A percentile compares a stretch with the other conserved stretches of the same genome.
Evolutionary conservation across 2,888 invertebrate species (phyloP).

Genomic region (Tenthredo amoena): DNA sequence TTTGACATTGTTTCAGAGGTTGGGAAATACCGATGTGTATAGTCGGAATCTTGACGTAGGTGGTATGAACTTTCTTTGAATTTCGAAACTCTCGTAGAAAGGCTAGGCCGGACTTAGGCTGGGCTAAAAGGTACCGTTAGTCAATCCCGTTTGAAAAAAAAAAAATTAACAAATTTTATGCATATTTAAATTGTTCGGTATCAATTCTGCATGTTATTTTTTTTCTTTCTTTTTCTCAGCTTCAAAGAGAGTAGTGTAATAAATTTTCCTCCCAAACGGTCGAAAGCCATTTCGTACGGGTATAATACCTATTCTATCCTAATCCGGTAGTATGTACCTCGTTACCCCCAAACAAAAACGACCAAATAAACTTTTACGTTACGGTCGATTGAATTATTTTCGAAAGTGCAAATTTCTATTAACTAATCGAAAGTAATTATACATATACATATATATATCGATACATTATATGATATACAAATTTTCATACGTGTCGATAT

Average conservation of each 20-base stretch:
- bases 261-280: neutral
- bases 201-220: neutral
- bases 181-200: neutral
- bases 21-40: neutral
- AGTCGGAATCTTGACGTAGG: slow-evolving; percentile 37
- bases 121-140: slow-evolving; percentile 30
- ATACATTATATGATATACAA: neutral
- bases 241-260: neutral
- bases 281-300: neutral
- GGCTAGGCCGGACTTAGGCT: neutral
- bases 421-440: slow-evolving; percentile 6
- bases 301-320: neutral
- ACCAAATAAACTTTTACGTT: neutral
- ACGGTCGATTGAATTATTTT: slow-evolving; percentile 18
- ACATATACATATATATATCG: neutral
- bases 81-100: slow-evolving; percentile 32
- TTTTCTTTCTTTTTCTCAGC: neutral
- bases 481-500: neutral
- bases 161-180: neutral
- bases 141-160: slow-evolving; percentile 38
- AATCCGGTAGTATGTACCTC: neutral
- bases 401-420: slow-evolving; percentile 31
- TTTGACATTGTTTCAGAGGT: slow-evolving; percentile 6
- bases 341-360: neutral
- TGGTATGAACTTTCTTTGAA: slow-evolving; percentile 47